Evolutionary conservation across 2,113 vertebrate genomes (phyloP), one percentile per base, ranked within the genome.

Genomic region (Mustelus asterias): DNA sequence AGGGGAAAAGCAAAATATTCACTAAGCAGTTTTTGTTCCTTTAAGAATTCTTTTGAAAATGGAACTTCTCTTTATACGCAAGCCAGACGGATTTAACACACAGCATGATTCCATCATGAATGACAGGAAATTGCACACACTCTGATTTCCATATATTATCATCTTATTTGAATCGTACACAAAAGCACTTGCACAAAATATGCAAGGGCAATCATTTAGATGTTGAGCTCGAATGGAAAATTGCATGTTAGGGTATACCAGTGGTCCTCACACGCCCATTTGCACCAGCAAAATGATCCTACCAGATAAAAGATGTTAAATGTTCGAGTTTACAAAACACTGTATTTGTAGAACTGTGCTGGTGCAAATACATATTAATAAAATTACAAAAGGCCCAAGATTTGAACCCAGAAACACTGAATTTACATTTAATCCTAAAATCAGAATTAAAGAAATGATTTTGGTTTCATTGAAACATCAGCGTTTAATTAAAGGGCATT

Each of bases 111-210:
- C 48, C 48, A 29, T 9, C 2, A 89, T 33, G 29, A 65, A 93
- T 93, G 89, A 93, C 89, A 93, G 89, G 33, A 93, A 93, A n/a
- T 37, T 93, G 60, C 58, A 93, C 7, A 8, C 54, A 92, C 7
- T 93, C 60, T 65, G 89, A 93, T 93, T 93, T 37, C 8, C 89
- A 93, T 93, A n/a, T 24, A 93, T 93, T 93, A 93, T n/a, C 60
- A 93, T 65, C 60, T 93, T 65, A 93, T 93, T 93, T 65, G 33
- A 93, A 65, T 93, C 20, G 18, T 93, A 93, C 20, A 65, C 89
- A 93, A 93, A 93, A 37, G n/a, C 33, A 22, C 89, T 65, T 93
- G 33, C 60, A 93, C 89, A 93, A 44, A 65, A 93, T 83, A 41
- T 67, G 89, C 60, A 65, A 93, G 22, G 60, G n/a, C 63, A 37